phyloP scores from a whole-genome alignment of 2,113 vertebrate genomes.

The Ptilonorhynchus violaceus region DNA sequence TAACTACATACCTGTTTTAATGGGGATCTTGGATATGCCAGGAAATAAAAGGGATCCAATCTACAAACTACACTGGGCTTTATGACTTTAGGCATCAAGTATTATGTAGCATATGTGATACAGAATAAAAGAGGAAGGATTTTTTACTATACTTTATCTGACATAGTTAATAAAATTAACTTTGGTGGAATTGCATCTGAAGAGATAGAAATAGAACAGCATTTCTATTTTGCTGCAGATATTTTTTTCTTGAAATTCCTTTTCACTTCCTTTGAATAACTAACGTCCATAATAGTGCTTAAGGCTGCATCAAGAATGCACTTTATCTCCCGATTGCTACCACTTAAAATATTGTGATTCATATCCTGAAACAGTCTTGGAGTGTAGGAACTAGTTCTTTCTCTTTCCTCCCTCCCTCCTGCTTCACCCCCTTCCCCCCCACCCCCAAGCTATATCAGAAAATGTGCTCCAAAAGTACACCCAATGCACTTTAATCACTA shows the following conservation, averaged over 20 bases:
- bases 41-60: not conserved
- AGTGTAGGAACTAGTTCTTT: not conserved
- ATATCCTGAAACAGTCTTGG: not conserved
- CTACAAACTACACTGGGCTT: not conserved
- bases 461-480: not conserved
- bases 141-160: not conserved
- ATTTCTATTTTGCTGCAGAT: not conserved
- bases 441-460: not conserved
- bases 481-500: not conserved
- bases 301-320: not conserved
- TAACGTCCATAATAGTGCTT: not conserved
- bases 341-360: not conserved
- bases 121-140: not conserved
- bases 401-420: not conserved
- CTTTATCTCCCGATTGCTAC: not conserved
- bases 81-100: not conserved
- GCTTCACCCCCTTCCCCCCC: rapidly evolving
- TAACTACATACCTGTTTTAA: not conserved
- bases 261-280: not conserved
- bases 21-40: not conserved
- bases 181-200: not conserved
- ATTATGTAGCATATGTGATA: not conserved
- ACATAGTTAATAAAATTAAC: not conserved
- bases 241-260: not conserved
- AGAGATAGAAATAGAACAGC: not conserved